phyloP scores from a whole-genome alignment of 23 tunicate genomes.

The Halocynthia roretzi region DNA sequence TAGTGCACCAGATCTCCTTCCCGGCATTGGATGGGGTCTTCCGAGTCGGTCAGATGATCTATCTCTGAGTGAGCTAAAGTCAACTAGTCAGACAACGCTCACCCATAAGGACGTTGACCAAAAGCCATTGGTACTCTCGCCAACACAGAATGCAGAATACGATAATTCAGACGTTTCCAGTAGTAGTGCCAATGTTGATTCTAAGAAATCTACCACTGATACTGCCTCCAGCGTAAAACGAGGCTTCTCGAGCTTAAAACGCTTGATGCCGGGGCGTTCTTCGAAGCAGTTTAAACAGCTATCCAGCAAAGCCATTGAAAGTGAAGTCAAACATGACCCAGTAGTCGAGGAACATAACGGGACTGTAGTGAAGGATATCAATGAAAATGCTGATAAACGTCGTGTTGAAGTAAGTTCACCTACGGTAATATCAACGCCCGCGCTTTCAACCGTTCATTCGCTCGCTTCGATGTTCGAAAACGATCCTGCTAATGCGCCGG shows the following conservation, averaged over 20 bases:
- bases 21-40: not conserved
- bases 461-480: constrained; percentile 18
- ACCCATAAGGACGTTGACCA: not conserved
- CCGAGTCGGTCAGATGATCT: not conserved
- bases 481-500: not conserved
- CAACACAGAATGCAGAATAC: not conserved
- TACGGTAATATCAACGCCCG: not conserved
- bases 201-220: not conserved
- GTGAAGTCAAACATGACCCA: not conserved
- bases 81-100: not conserved
- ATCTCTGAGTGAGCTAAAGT: not conserved
- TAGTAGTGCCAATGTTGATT: not conserved
- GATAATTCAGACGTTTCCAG: too few species aligned
- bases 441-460: not conserved
- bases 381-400: not conserved
- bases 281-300: not conserved
- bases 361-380: not conserved
- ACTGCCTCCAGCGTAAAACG: not conserved
- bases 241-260: not conserved
- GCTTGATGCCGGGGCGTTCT: constrained; percentile 4
- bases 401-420: not conserved
- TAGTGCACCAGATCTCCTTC: constrained; percentile 6
- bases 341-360: not conserved
- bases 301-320: not conserved
- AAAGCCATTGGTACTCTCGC: not conserved